A percentile compares a stretch with the other conserved stretches of the same genome.
Conservation (phyloP, 2,888 invertebrate species). For the Drosophila colorata region DNA sequence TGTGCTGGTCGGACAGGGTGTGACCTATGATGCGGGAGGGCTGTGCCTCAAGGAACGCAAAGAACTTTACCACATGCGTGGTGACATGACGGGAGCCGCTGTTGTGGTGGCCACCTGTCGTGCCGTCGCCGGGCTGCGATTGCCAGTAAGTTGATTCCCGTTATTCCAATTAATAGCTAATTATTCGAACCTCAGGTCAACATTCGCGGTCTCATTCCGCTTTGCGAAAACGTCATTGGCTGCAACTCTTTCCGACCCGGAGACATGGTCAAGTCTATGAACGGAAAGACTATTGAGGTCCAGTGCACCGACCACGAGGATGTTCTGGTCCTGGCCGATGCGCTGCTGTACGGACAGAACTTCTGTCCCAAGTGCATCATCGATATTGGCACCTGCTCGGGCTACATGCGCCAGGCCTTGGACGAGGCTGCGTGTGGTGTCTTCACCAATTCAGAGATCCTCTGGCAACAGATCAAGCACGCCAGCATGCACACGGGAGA, state of each 20-base stretch:
- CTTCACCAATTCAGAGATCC: slow-evolving; percentile 90
- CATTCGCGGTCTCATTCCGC: slow-evolving; percentile 90
- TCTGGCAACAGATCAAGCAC: slow-evolving; percentile 88
- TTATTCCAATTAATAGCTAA: too few relatives aligned
- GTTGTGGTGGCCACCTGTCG: slow-evolving; percentile 90
- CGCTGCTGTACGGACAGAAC: slow-evolving; percentile 90
- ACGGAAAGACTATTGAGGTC: slow-evolving; percentile 89
- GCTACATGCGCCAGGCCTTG: slow-evolving; percentile 88
- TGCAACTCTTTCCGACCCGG: slow-evolving; percentile 92
- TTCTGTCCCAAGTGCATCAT: slow-evolving; percentile 89
- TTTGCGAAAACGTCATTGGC: slow-evolving; percentile 93
- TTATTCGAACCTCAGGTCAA: slow-evolving; percentile 85
- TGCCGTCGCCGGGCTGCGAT: slow-evolving; percentile 89
- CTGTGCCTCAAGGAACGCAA: slow-evolving; percentile 87
- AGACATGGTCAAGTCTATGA: slow-evolving; percentile 91
- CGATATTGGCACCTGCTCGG: slow-evolving; percentile 92
- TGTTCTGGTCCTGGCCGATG: slow-evolving; percentile 91
- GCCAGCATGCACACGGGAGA: slow-evolving; percentile 92
- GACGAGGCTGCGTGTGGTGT: slow-evolving; percentile 90
- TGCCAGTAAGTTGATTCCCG: slow-evolving; percentile 86
- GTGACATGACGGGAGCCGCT: slow-evolving; percentile 95
- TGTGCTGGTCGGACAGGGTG: slow-evolving; percentile 90
- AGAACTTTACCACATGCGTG: slow-evolving; percentile 87
- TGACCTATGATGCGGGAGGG: slow-evolving; percentile 91
- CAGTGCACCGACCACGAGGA: slow-evolving; percentile 93